Base-by-base conservation (phyloP, 2,797 vertebrate genomes). In the Clarias laeviceps region DNA sequence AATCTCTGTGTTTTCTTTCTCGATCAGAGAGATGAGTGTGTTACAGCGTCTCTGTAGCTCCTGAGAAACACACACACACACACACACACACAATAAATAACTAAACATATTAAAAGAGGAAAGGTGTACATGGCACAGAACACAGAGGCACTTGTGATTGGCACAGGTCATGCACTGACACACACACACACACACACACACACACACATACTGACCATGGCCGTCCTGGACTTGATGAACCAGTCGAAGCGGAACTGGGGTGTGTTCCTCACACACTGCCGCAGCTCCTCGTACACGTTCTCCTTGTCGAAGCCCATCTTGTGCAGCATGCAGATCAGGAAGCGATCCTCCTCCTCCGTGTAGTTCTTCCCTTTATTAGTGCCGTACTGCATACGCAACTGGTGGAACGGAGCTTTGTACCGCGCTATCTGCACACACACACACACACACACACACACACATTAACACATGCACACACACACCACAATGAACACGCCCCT, bases 301-400 rank as follows among this genome's bases (percentile, higher is more conserved):
- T 97, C 96, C 87, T 96, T 96, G 92, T 97, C 96, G 82, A 97
- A 96, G 87, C 96, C 96, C 96, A 96, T 97, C 93, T 96, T 97
- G 91, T 97, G 96, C 15, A 97, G 89, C 96, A 97, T 97, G 84
- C 96, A 97, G 89, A 97, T 97, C 88, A 97, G 91, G 89, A 97
- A 97, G 50, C 96, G 91, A 87, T 97, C 96, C 87, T 97, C 96
- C 82, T 97, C 96, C 82, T 97, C 96, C 0, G 96, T 97, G 89
- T 97, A 97, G 77, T 97, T 97, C 68, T 97, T 97, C 68, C 96
- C 96, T 92, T 97, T 97, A 92, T 96, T 97, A 62, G 96, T 97
- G 85, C 96, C 96, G 50, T 97, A 97, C 85, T 97, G 96, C 88
- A 97, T 97, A 56, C 96, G 94, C 81, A 97, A 78, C 88, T 97